These are phyloP conservation scores for Steromphala cineraria DNA, from an alignment of 2,888 invertebrate genomes.

Conservation along the genomic window DNA sequence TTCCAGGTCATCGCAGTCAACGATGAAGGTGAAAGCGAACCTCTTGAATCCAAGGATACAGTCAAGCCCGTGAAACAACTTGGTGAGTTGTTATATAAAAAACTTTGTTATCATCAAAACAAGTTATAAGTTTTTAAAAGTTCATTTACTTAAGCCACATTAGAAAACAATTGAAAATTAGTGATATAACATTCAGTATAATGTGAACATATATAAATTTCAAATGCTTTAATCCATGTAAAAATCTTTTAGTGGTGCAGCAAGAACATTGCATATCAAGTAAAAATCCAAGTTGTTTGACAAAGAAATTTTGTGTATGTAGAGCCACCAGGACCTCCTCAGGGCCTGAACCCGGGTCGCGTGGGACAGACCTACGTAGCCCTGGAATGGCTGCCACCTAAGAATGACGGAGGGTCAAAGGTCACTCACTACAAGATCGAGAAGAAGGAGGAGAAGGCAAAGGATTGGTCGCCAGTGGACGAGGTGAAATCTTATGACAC, in stretches of 20 bases:
- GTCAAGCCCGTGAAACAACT: slow-evolving; percentile 54
- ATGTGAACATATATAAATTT: too few species aligned
- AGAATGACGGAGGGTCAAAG: slow-evolving; percentile 56
- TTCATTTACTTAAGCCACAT: too few species aligned
- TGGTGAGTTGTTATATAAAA: slow-evolving; percentile 48
- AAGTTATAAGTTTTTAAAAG: too few species aligned
- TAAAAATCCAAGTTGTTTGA: too few species aligned
- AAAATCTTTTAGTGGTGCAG: too few species aligned
- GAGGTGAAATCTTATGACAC: slow-evolving; percentile 31
- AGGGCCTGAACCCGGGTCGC: slow-evolving; percentile 20
- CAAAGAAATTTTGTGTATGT: background rate
- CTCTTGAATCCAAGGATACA: slow-evolving; percentile 73
- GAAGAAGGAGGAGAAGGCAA: slow-evolving; percentile 25
- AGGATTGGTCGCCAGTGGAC: slow-evolving; percentile 31
- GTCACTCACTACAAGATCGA: slow-evolving; percentile 49
- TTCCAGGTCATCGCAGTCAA: slow-evolving; percentile 93
- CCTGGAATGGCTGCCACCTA: slow-evolving; percentile 68
- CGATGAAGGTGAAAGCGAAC: slow-evolving; percentile 93
- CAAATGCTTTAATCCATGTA: too few species aligned
- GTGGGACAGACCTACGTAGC: slow-evolving; percentile 28
- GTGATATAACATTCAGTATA: too few species aligned
- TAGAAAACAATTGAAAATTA: too few species aligned
- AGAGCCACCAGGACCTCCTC: slow-evolving; percentile 32
- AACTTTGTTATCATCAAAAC: too few species aligned
- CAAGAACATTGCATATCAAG: too few species aligned